phyloP scores from a whole-genome alignment of 1,140 invertebrate genomes.

The Wiebesia pumilae region DNA sequence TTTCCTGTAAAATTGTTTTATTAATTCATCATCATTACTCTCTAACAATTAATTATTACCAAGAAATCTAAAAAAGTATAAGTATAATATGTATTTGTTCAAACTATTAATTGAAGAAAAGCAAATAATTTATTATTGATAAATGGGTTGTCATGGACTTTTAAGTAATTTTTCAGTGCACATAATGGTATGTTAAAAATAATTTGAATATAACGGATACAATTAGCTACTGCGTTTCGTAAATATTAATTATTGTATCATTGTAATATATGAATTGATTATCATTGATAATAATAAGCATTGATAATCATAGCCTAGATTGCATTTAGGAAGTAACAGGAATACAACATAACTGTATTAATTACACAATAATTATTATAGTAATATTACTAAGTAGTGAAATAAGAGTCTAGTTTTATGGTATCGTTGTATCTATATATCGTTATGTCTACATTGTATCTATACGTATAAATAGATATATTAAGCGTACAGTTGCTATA shows the following conservation, averaged over 20 bases:
- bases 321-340: constrained; percentile 33
- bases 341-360: not conserved
- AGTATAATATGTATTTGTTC: too few relatives aligned
- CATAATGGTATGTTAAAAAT: not conserved
- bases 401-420: not conserved
- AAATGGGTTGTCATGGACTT: not conserved
- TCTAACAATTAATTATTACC: too few relatives aligned
- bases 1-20: too few relatives aligned
- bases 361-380: constrained; percentile 6
- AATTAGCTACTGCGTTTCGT: not conserved
- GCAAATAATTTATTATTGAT: too few relatives aligned
- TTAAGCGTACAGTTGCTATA: too few relatives aligned
- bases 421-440: too few relatives aligned
- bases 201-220: not conserved
- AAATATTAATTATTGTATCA: not conserved
- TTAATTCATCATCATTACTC: too few relatives aligned
- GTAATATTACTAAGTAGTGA: not conserved
- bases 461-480: too few relatives aligned
- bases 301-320: not conserved
- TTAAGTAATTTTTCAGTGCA: not conserved
- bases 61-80: too few relatives aligned
- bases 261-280: constrained; percentile 30
- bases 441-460: too few relatives aligned
- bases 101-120: too few relatives aligned
- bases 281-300: too few relatives aligned